Base-by-base conservation (phyloP, 2,113 vertebrate genomes). In the Gymnocephalus cernua region DNA sequence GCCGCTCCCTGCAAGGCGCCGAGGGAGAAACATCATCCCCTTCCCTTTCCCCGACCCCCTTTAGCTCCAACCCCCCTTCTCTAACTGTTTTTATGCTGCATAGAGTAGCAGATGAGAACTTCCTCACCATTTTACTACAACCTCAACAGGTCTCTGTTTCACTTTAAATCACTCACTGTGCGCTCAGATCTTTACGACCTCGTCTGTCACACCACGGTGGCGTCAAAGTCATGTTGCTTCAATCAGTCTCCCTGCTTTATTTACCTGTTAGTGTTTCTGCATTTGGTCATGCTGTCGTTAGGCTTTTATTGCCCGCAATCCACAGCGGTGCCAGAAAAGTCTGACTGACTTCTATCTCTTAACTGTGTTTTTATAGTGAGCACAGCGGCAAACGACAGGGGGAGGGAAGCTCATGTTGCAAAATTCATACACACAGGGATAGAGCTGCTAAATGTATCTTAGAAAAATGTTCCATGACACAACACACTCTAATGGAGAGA, bases 161-260 rank as follows among this genome's bases (percentile, higher is more conserved):
- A 65, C 81, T 91, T 74, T 66, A 70, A 84, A 32, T 54, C 51
- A 38, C 78, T 83, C 54, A 44, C 65, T 72, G 71, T 21, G 74
- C 54, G 23, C 81, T 90, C 80, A 82, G 88, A 87, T 92, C 91
- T 95, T 94, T 93, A 93, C 25, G 65, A 83, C 86, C 74, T 77
- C 7, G 54, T 88, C 88, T 88, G 86, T 83, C 70, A n/a, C 91
- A 87, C 81, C 76, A 72, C 53, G 0, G 71, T 71, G 85, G 91
- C 80, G 89, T 93, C 91, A 89, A 83, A 80, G 84, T 92, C 85
- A 65, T 82, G 89, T 82, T 79, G 65, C 91, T 89, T 89, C 88
- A 90, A 88, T 86, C 83, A 68, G 68, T 61, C 84, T 72, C 56
- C 38, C 67, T 32, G 67, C 82, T 71, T 86, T 83, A 86, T 90